Evolutionary conservation across 2,113 vertebrate genomes (phyloP), one percentile per base, ranked within the genome.

Genomic region (Cricetomys ansorgei): DNA sequence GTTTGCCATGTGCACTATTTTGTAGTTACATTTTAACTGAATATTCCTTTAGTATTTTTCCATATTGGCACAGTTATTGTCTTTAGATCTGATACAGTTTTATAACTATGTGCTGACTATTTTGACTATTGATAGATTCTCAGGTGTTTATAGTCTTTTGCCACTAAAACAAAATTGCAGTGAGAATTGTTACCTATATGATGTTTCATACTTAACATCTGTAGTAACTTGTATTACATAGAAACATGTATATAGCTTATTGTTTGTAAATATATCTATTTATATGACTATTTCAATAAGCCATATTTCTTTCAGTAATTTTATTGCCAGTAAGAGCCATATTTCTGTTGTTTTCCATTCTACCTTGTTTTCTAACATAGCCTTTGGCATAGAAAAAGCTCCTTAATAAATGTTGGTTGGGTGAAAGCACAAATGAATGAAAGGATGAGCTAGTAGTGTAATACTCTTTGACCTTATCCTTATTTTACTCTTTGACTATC

Each of bases 61-160:
- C 6, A 27, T 81, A 65, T 55, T 40, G 59, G 15, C 59, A 89
- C 50, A 92, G 84, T 69, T 89, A 31, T 64, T 45, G 88, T 94
- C 45, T 87, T 19, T 95, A 72, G 45, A 50, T 37, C 2, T 87
- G 40, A 31, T 37, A 43, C 69, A 21, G 40, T 75, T 88, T 94
- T 89, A 48, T 37, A 50, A 50, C 31, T 86, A 4, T 75, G 59
- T 25, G 37, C 45, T 94, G 21, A 29, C 77, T 73, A 37, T 70
- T 53, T 50, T 70, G 45, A 59, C 69, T 76, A 73, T 21, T 57
- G 70, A 64, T 76, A n/a, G 34, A 43, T 43, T 80, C 34, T 88
- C 91, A 81, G 12, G 1, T 92, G 59, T 90, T 96, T 83, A 50
- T 92, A 85, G 50, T 80, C 34, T 89, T 94, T 92, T 94, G 43